These are phyloP conservation scores for Cinclus cinclus DNA, from an alignment of 2,113 vertebrate species.

Conservation along the genomic window DNA sequence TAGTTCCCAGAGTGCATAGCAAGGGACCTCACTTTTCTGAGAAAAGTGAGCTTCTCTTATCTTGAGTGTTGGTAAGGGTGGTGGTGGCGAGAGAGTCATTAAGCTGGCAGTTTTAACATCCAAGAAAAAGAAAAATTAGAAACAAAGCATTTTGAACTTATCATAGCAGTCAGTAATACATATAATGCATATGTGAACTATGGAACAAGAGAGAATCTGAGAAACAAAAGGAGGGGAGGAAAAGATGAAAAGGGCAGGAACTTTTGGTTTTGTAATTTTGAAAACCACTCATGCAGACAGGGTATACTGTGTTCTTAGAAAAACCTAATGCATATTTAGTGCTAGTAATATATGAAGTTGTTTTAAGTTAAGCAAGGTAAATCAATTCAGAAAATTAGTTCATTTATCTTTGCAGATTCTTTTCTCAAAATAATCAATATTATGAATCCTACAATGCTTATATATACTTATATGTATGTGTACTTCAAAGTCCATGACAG, in stretches of 20 bases:
- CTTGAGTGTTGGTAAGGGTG: slow-evolving; percentile 66
- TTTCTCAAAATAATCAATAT: slow-evolving; percentile 9
- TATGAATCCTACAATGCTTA: neutral
- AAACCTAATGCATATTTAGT: slow-evolving; percentile 42
- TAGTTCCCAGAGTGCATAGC: neutral
- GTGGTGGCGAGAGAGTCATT: slow-evolving; percentile 64
- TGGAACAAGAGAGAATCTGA: slow-evolving; percentile 1
- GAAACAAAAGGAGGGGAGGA: neutral
- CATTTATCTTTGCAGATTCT: slow-evolving; percentile 35
- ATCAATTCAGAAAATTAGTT: slow-evolving; percentile 49
- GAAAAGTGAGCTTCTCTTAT: slow-evolving; percentile 67
- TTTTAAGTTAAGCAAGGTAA: slow-evolving; percentile 24
- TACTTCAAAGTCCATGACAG: neutral
- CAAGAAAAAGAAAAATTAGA: slow-evolving; percentile 57
- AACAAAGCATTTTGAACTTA: slow-evolving; percentile 44
- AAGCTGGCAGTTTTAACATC: slow-evolving; percentile 68
- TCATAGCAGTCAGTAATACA: slow-evolving; percentile 24
- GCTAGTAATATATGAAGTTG: slow-evolving; percentile 27
- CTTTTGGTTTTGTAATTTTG: slow-evolving; percentile 26
- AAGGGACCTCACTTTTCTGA: neutral
- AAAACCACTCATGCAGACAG: slow-evolving; percentile 33
- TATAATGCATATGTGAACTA: slow-evolving; percentile 14
- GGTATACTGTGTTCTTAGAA: neutral
- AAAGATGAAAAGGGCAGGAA: slow-evolving; percentile 36
- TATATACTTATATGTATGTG: neutral